These are phyloP conservation scores for Aphidoletes aphidimyza DNA, from an alignment of 2,888 invertebrate genomes.

Conservation along the genomic window DNA sequence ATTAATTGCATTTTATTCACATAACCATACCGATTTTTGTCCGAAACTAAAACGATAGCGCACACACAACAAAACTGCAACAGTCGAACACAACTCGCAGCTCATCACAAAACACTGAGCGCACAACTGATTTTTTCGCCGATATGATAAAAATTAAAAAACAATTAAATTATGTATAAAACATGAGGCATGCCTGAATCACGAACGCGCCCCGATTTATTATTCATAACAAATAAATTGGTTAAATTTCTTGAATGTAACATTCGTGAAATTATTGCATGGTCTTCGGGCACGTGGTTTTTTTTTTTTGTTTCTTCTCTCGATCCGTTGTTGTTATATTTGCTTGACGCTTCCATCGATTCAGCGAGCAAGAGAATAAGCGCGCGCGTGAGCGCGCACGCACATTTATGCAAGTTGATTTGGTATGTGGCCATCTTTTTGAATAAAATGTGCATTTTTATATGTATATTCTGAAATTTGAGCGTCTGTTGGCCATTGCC, in stretches of 20 bases:
- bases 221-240: slow-evolving; percentile 56
- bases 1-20: too few species aligned
- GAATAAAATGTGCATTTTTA: slow-evolving; percentile 31
- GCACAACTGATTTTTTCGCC: not conserved
- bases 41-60: too few species aligned
- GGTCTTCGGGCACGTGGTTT: slow-evolving; percentile 35
- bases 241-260: slow-evolving; percentile 33
- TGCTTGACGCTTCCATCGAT: too few species aligned
- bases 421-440: slow-evolving; percentile 19
- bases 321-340: too few species aligned
- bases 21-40: too few species aligned
- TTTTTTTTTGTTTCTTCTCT: slow-evolving; percentile 2
- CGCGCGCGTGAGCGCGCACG: too few species aligned
- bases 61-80: too few species aligned
- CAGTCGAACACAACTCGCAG: too few species aligned
- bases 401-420: slow-evolving; percentile 3
- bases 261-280: slow-evolving; percentile 28
- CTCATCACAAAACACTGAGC: too few species aligned
- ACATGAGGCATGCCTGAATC: slow-evolving; percentile 52
- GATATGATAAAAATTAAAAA: slow-evolving; percentile 54
- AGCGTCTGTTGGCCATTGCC: not conserved
- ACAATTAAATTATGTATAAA: slow-evolving; percentile 56
- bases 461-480: not conserved
- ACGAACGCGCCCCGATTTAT: slow-evolving; percentile 46
- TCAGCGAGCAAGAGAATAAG: too few species aligned